Conservation (phyloP, 2,113 vertebrate species). For the Scytalopus superciliaris region DNA sequence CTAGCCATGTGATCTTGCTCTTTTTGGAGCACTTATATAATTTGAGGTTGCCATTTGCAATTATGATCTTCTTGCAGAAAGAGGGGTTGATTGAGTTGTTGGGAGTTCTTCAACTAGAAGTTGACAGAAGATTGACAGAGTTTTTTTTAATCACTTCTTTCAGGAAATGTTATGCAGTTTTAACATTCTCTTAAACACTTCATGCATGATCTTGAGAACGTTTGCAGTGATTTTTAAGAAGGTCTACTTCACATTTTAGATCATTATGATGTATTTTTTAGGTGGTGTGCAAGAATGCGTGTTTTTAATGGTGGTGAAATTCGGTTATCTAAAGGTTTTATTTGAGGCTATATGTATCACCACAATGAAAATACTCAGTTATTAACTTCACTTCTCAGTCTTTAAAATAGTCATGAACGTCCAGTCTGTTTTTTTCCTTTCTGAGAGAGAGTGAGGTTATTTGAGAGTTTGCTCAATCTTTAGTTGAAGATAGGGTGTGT, state of each 20-base stretch:
- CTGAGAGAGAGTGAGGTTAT: background rate
- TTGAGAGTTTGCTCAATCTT: background rate
- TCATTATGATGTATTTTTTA: background rate
- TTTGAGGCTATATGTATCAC: background rate
- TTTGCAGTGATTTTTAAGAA: background rate
- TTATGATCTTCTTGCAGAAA: background rate
- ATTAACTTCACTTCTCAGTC: background rate
- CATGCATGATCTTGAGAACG: background rate
- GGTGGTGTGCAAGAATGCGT: background rate
- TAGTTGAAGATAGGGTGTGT: background rate
- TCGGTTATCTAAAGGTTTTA: background rate
- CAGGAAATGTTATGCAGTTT: background rate
- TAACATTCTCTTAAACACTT: background rate
- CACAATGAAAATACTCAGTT: background rate
- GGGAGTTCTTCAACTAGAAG: background rate
- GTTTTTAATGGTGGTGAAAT: background rate
- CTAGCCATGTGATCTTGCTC: background rate
- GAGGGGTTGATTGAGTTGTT: background rate
- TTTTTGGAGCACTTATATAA: background rate
- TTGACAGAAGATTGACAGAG: background rate
- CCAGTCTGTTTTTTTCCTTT: background rate
- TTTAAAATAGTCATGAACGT: background rate
- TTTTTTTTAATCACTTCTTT: background rate
- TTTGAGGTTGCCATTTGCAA: background rate
- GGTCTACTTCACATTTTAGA: background rate